Evolutionary conservation across 1,140 invertebrate genomes (phyloP), one percentile per base, ranked within the genome.

Genomic region (Phortica variegata): DNA sequence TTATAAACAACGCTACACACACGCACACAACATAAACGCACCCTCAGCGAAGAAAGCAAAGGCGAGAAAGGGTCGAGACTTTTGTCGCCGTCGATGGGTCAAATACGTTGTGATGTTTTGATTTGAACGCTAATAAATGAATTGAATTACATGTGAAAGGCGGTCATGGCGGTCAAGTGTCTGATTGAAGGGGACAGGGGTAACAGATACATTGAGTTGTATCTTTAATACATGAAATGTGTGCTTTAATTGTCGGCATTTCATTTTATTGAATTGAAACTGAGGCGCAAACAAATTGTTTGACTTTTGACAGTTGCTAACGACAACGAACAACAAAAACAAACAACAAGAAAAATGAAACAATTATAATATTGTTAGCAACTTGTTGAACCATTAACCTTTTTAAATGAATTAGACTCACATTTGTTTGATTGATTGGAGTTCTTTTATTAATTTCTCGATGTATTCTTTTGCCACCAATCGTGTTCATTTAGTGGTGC

Each of bases 91-190:
- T 55, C 58, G n/a, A 54, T 50, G 59, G 68, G 68, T 72, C 61
- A 72, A 65, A 38, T 49, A 36, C 58, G 51, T 57, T 54, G 51
- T 34, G 33, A 6, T 34, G 16, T n/a, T 58, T 49, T 60, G 62
- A 62, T 66, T 68, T 59, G 62, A 45, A 56, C 60, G 61, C 63
- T 59, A 68, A 68, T 66, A 61, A 66, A 68, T 66, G 60, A 66
- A 66, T 66, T 66, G 58, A 54, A 49, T n/a, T n/a, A n/a, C n/a
- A n/a, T n/a, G n/a, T n/a, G n/a, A n/a, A n/a, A n/a, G n/a, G n/a
- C n/a, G n/a, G n/a, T n/a, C n/a, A n/a, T n/a, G n/a, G n/a, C n/a
- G n/a, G n/a, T n/a, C n/a, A n/a, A n/a, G n/a, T n/a, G n/a, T n/a
- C n/a, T n/a, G n/a, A n/a, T n/a, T n/a, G n/a, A n/a, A n/a, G n/a